Evolutionary conservation across 2,113 vertebrate species (phyloP), one percentile per base, ranked within the genome.

Genomic region (Callocephalon fimbriatum): DNA sequence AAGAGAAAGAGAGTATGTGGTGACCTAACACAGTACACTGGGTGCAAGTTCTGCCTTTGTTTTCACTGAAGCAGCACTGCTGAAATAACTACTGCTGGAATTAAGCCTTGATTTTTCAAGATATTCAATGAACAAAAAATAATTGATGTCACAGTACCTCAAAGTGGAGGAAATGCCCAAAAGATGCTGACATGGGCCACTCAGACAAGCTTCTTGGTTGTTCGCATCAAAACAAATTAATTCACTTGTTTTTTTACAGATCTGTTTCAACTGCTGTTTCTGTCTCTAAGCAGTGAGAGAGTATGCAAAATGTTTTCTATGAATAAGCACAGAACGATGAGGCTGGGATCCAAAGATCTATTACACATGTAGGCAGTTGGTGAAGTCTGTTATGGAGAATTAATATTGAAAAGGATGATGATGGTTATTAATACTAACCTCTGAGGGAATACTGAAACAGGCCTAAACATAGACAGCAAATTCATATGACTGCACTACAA

Each of bases 221-320:
- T 74, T 91, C 4, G 1, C 32, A 77, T 77, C 50, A 92, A 86
- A 96, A 66, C 68, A 58, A 86, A 44, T 74, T 67, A 67, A 67
- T 96, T 89, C 25, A 51, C 42, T 48, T 77, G 13, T 21, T 93
- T 86, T 91, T 91, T 68, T 63, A 56, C 25, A 68, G 26, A 48
- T 74, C 65, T 84, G 6, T 92, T 91, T 86, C 68, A 63, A 63
- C 61, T 84, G 38, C 56, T 84, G 22, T 86, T 74, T 95, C 44
- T 85, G 16, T 83, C 40, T 73, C 53, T 89, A 72, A 82, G 29
- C 70, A 56, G 42, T 44, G 51, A 76, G 44, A 82, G 18, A 71
- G 20, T 89, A 9, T 65, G 47, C 78, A 93, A 96, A 96, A 85
- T 84, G 75, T 87, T 94, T 93, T 89, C 84, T 82, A 5, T 89